Percentiles rank a stretch among this genome's conserved stretches.
These are phyloP conservation scores for Melanotus villosus DNA, from an alignment of 2,888 invertebrate species.

Conservation along the genomic window DNA sequence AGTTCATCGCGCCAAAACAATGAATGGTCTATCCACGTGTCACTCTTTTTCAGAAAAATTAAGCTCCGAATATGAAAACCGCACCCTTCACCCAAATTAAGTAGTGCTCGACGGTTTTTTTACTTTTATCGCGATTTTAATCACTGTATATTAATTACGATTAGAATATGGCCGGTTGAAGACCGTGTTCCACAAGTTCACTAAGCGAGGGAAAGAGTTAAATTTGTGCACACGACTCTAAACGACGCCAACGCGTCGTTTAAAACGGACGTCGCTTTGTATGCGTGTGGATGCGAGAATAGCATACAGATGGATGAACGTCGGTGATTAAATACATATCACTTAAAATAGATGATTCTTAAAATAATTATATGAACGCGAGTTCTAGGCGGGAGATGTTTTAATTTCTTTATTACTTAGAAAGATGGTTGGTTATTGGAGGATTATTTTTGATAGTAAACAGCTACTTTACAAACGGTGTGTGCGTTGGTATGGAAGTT, in stretches of 20 bases:
- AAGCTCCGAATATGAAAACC: background rate
- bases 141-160: conserved; percentile 20
- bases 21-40: conserved; percentile 24
- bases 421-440: conserved; percentile 29
- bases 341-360: conserved; percentile 57
- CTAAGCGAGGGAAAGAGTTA: conserved; percentile 54
- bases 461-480: conserved; percentile 21
- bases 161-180: conserved; percentile 53
- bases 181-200: conserved; percentile 41
- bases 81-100: background rate
- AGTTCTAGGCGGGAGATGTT: conserved; percentile 45
- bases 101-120: background rate
- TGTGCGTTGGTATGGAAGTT: conserved; percentile 10
- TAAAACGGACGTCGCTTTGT: background rate
- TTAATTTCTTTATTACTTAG: conserved; percentile 41
- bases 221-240: conserved; percentile 54
- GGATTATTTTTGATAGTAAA: conserved; percentile 39
- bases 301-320: background rate
- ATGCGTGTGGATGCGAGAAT: background rate
- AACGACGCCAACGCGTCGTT: conserved; percentile 29
- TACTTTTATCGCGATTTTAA: background rate
- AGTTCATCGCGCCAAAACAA: conserved; percentile 40
- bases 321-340: conserved; percentile 25
- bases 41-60: background rate
- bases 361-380: conserved; percentile 57